These are phyloP conservation scores for Ormyrus labotus DNA, from an alignment of 2,888 invertebrate genomes.

Conservation along the genomic window DNA sequence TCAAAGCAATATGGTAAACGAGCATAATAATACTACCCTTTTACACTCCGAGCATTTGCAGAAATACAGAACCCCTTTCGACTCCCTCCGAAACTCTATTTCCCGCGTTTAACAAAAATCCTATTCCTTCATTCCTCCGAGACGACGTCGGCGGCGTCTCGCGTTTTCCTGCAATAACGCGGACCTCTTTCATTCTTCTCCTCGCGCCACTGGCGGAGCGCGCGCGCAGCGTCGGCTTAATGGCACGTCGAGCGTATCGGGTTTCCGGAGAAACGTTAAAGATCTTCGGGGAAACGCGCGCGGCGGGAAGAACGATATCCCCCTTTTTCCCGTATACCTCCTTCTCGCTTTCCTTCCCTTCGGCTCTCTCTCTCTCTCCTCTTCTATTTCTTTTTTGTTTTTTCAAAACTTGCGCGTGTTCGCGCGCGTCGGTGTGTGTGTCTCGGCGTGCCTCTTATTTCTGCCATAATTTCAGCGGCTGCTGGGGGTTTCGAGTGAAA, in stretches of 20 bases:
- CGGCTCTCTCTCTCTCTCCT: neutral
- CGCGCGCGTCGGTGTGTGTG: neutral
- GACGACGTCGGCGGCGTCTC: neutral
- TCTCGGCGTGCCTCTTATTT: conserved; percentile 36
- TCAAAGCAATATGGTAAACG: no score
- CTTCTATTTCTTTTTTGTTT: neutral
- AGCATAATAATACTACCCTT: no score
- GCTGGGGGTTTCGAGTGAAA: conserved; percentile 16
- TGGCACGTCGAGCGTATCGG: conserved; percentile 67
- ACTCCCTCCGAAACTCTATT: neutral
- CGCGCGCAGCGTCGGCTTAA: conserved; percentile 46
- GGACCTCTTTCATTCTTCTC: conserved; percentile 26
- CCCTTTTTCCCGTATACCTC: conserved; percentile 32
- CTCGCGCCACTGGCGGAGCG: conserved; percentile 13
- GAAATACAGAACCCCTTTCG: no score
- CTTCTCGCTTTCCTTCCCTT: conserved; percentile 37
- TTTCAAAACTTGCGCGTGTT: conserved; percentile 5
- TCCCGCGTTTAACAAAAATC: conserved; percentile 7
- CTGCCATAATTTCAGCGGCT: conserved; percentile 27
- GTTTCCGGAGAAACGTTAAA: conserved; percentile 71
- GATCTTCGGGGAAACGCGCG: conserved; percentile 62
- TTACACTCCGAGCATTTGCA: no score
- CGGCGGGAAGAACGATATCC: conserved; percentile 40
- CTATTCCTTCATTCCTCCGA: conserved; percentile 7
- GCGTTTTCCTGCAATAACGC: conserved; percentile 6